Conservation (phyloP, 1,140 invertebrate genomes). For the Cotesia glomerata region DNA sequence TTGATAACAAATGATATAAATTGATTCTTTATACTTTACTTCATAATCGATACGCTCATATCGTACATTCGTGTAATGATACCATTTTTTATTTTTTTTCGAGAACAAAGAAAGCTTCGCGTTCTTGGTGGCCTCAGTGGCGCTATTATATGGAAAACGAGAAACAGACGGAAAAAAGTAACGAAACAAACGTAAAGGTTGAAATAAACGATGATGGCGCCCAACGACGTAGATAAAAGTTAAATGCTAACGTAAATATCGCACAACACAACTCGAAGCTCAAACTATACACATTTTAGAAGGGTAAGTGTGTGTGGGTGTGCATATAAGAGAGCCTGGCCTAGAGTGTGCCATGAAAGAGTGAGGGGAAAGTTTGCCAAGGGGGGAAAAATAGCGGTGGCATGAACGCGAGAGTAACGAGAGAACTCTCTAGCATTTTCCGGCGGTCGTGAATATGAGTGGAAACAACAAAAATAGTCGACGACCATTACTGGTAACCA, state of each 20-base stretch:
- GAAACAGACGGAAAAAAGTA: background rate
- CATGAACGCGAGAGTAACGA: background rate
- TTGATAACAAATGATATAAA: no score
- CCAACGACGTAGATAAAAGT: conserved; percentile 21
- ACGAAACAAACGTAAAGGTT: background rate
- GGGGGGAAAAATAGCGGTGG: background rate
- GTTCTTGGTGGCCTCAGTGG: no score
- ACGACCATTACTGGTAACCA: conserved; percentile 23
- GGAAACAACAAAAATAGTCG: conserved; percentile 23
- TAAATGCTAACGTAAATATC: conserved; percentile 20
- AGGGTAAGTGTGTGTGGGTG: background rate
- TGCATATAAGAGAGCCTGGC: background rate
- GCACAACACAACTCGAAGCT: background rate
- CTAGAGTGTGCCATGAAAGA: background rate
- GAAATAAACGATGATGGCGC: conserved; percentile 11
- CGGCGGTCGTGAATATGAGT: background rate
- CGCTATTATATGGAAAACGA: background rate
- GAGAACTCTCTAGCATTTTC: background rate
- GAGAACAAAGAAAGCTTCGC: no score
- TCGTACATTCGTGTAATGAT: no score
- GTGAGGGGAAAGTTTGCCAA: background rate
- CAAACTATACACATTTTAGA: background rate
- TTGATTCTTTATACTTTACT: no score
- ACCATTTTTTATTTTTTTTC: no score
- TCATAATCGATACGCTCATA: no score